Evolutionary conservation across 2,113 vertebrate genomes (phyloP), one percentile per base, ranked within the genome.

Genomic region (Cephalopholis sonnerati): DNA sequence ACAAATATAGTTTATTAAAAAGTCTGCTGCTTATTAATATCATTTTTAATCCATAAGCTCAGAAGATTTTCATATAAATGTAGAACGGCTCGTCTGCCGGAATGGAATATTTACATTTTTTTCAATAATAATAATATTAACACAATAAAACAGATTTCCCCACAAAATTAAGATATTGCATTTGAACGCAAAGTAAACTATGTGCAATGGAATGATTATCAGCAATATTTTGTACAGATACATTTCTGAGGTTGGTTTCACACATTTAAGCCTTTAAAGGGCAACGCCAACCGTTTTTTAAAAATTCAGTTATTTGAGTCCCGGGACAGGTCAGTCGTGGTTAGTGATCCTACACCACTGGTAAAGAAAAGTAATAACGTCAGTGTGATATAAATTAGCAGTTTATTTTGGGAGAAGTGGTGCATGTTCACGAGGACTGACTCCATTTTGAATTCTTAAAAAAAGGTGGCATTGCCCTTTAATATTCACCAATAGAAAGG

Each of bases 1-100:
- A 98, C 97, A 99, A 99, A 99, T 99, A 99, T 99, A 99, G 94
- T 97, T 95, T 97, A 96, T 98, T 97, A 98, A 98, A 99, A 98
- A 97, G 96, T 98, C 96, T 97, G 95, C 96, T 95, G 97, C 93
- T 97, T 95, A 94, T 95, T 98, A 91, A 97, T 97, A 96, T 96
- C 94, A 95, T 95, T 95, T 44, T 92, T 94, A 95, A 95, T 95
- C 89, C 92, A 94, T 96, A 96, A 96, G 92, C 93, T 96, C 94
- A 90, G 93, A 89, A 88, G 86, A 86, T 87, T 87, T 83, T 97
- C 95, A 96, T 98, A 99, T 93, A 99, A 99, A 99, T 95, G 97
- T 96, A 95, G 89, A 95, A 90, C 93, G 93, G 94, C 91, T 91
- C 89, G 74, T 91, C 64, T 86, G 92, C 94, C 93, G 74, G 92